Conservation (phyloP, 2,113 vertebrate species). For the Trachemys scripta region DNA sequence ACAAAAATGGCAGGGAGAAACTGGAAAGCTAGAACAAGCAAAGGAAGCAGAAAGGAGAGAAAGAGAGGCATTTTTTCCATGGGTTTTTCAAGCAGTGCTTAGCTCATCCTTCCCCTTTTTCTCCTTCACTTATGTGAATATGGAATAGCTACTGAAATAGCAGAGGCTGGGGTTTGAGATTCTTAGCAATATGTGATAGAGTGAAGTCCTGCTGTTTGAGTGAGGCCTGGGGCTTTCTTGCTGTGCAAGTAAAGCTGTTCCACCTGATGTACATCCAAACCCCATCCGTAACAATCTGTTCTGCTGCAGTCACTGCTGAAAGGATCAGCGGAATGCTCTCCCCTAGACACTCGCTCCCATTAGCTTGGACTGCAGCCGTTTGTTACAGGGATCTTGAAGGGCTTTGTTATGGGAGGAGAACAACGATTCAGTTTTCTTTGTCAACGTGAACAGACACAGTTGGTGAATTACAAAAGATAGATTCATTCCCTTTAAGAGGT, state of each 20-base stretch:
- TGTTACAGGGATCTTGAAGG: background rate
- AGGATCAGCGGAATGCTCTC: rapidly evolving
- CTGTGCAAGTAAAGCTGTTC: background rate
- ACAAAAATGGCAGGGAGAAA: background rate
- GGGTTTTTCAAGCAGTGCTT: background rate
- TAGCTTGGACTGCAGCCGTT: background rate
- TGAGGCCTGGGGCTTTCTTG: background rate
- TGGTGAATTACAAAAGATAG: background rate
- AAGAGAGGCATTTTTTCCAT: background rate
- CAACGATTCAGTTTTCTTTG: background rate
- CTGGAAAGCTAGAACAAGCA: background rate
- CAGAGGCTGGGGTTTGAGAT: background rate
- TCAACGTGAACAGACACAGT: background rate
- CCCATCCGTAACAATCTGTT: background rate
- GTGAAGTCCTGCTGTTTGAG: background rate
- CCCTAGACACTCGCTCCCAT: background rate
- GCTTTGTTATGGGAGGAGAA: background rate
- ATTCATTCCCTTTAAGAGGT: background rate
- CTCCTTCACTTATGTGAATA: background rate
- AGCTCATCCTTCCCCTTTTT: background rate
- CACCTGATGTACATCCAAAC: background rate
- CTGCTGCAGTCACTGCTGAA: background rate
- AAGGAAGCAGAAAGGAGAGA: background rate
- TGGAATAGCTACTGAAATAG: background rate
- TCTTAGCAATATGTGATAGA: background rate